A percentile compares a stretch with the other conserved stretches of the same genome.
Evolutionary conservation across 2,797 vertebrate genomes (phyloP).

Genomic region (Phataginus tetradactyla): DNA sequence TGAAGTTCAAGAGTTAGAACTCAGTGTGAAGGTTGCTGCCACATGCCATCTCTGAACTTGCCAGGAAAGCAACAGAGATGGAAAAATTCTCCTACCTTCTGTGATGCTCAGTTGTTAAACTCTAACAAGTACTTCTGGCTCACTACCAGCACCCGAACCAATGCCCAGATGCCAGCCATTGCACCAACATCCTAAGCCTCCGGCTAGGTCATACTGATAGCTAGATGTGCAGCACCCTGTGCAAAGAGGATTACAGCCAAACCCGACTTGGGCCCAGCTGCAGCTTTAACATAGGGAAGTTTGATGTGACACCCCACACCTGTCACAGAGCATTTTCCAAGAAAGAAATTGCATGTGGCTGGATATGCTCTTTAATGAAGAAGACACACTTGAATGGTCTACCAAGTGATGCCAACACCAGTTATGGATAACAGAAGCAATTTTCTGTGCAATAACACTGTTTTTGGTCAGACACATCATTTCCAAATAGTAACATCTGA

Average conservation of each 20-base stretch:
- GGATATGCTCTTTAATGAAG: conserved; percentile 56
- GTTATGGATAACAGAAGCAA: background rate
- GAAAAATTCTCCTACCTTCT: background rate
- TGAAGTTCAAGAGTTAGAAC: conserved; percentile 26
- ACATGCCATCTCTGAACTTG: background rate
- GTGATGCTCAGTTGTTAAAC: background rate
- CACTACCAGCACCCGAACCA: background rate
- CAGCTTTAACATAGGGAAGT: conserved; percentile 19
- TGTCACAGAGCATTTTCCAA: conserved; percentile 39
- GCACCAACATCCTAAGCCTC: background rate
- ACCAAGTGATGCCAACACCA: conserved; percentile 20
- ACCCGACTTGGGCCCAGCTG: conserved; percentile 26
- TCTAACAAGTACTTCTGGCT: background rate
- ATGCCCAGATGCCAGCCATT: background rate
- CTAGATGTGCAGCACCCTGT: background rate
- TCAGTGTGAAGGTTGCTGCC: background rate
- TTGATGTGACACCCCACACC: conserved; percentile 20
- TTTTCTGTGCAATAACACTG: conserved; percentile 27
- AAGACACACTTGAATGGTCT: background rate
- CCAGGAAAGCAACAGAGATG: background rate
- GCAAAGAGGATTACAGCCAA: background rate
- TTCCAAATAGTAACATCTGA: conserved; percentile 21
- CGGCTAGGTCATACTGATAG: background rate
- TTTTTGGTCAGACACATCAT: conserved; percentile 44
- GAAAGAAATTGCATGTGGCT: background rate